phyloP scores from a whole-genome alignment of 2,113 vertebrate genomes.

The Oenanthe oenanthe region DNA sequence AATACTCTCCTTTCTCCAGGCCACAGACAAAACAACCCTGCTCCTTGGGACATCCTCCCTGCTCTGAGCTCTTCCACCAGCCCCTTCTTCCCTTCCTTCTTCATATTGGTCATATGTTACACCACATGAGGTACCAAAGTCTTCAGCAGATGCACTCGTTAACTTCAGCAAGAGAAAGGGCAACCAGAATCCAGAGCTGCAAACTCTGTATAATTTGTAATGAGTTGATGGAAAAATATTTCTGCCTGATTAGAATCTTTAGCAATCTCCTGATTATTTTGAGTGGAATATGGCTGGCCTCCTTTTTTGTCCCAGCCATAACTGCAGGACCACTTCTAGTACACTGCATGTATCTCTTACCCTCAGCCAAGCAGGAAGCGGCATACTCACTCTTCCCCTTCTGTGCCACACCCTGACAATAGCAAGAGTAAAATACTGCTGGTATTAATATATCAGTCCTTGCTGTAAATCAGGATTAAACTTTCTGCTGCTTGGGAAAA shows the following conservation, averaged over 20 bases:
- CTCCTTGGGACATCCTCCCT: neutral
- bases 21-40: neutral
- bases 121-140: conserved; percentile 57
- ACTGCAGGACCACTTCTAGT: neutral
- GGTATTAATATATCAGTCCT: neutral
- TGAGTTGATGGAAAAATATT: conserved; percentile 66
- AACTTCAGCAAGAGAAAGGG: conserved; percentile 48
- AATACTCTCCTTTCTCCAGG: neutral
- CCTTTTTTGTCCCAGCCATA: neutral
- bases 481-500: neutral
- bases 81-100: neutral
- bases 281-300: neutral
- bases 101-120: neutral
- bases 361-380: neutral
- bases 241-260: conserved; percentile 69
- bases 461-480: neutral
- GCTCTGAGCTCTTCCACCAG: neutral
- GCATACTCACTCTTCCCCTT: neutral
- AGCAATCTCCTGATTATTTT: conserved; percentile 5
- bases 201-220: conserved; percentile 61
- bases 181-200: conserved; percentile 36
- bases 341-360: neutral
- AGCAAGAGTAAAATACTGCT: neutral
- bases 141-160: neutral
- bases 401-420: neutral